Evolutionary conservation across 2,113 vertebrate genomes (phyloP).

Genomic region (Mesembrinibis cayennensis): DNA sequence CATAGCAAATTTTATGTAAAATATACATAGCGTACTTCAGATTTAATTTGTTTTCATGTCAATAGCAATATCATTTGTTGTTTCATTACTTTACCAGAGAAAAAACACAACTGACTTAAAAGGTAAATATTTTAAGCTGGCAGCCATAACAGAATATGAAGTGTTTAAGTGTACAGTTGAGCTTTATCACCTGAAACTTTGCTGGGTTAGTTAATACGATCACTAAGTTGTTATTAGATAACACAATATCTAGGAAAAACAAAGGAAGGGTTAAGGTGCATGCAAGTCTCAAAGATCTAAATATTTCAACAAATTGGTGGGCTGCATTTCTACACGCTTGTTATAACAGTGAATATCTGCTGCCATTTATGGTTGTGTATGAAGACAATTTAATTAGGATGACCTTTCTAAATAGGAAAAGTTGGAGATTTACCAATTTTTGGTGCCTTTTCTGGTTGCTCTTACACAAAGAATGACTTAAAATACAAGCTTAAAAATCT

Average conservation of each 20-base stretch:
- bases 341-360: constrained; percentile 16
- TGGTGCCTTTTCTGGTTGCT: constrained; percentile 20
- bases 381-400: constrained; percentile 48
- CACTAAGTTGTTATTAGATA: neutral
- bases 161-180: neutral
- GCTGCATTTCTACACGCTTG: neutral
- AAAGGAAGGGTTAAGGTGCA: neutral
- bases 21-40: neutral
- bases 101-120: neutral
- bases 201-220: neutral
- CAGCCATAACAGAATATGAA: neutral
- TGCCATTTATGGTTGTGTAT: constrained; percentile 32
- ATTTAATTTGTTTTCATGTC: neutral
- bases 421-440: constrained; percentile 39
- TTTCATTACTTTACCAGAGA: neutral
- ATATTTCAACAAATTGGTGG: neutral
- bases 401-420: constrained; percentile 49
- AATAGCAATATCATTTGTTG: neutral
- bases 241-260: neutral
- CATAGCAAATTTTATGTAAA: constrained; percentile 8
- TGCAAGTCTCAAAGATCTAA: neutral
- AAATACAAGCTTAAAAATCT: neutral
- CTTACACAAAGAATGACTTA: constrained; percentile 20
- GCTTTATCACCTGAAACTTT: neutral
- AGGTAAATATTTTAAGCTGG: neutral